These are phyloP conservation scores for Eretmodus cyanostictus DNA, from an alignment of 2,113 vertebrate species.

Conservation along the genomic window DNA sequence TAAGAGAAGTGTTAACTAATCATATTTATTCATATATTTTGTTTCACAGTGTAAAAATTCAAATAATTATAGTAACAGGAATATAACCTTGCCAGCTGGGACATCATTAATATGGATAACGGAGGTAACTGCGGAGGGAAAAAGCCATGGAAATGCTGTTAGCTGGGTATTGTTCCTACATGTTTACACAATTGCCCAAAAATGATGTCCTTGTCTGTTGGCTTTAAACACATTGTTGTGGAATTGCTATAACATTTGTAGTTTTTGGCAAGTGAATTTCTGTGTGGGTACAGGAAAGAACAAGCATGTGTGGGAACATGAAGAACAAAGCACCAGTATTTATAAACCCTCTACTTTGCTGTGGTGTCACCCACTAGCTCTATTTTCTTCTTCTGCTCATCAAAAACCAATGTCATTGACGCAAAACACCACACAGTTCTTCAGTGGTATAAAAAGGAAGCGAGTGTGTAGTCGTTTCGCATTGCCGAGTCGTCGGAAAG, in stretches of 20 bases:
- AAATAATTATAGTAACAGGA: background rate
- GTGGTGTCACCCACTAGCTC: background rate
- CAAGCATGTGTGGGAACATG: slow-evolving; percentile 8
- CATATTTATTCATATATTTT: background rate
- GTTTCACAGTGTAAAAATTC: background rate
- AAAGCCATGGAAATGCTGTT: background rate
- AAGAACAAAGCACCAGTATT: slow-evolving; percentile 9
- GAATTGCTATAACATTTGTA: slow-evolving; percentile 5
- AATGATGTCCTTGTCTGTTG: background rate
- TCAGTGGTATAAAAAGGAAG: background rate
- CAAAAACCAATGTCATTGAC: background rate
- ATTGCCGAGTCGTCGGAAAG: background rate
- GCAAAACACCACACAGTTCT: background rate
- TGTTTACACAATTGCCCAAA: slow-evolving; percentile 8
- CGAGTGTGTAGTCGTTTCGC: background rate
- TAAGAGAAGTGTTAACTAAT: background rate
- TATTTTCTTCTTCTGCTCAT: background rate
- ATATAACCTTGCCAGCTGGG: background rate
- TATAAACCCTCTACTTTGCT: slow-evolving; percentile 18
- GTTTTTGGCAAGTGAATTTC: background rate
- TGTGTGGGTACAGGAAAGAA: slow-evolving; percentile 26
- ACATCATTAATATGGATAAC: slow-evolving; percentile 6
- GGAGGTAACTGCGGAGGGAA: background rate
- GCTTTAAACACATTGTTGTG: slow-evolving; percentile 3
- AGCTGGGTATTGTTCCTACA: background rate